phyloP scores from a whole-genome alignment of 2,888 invertebrate species.

The Poecilus cupreus region DNA sequence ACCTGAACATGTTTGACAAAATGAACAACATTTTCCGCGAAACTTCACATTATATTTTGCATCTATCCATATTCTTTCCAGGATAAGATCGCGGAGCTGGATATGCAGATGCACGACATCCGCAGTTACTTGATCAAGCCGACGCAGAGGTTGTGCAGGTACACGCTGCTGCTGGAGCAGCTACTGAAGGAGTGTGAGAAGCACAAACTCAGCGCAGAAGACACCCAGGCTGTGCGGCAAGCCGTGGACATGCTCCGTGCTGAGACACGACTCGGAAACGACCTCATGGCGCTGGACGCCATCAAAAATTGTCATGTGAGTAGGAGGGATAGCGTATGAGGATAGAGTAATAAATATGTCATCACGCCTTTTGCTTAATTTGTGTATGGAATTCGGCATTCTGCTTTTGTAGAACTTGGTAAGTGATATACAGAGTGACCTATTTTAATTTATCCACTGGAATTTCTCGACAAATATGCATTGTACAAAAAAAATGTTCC shows the following conservation, averaged over 20 bases:
- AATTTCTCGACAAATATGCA: too few species aligned
- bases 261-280: conserved; percentile 69
- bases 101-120: not conserved
- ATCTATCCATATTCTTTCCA: too few species aligned
- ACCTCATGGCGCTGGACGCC: conserved; percentile 69
- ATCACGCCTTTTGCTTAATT: too few species aligned
- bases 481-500: too few species aligned
- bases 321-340: not conserved
- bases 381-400: too few species aligned
- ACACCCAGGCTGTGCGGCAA: conserved; percentile 56
- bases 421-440: too few species aligned
- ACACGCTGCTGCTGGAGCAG: conserved; percentile 43
- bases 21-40: too few species aligned
- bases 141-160: conserved; percentile 44
- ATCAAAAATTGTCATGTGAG: conserved; percentile 65
- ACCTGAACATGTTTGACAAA: too few species aligned
- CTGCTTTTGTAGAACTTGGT: too few species aligned
- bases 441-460: too few species aligned
- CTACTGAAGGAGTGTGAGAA: conserved; percentile 49
- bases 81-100: not conserved
- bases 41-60: too few species aligned
- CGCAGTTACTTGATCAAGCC: conserved; percentile 52
- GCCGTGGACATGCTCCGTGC: conserved; percentile 67
- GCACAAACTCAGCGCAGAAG: conserved; percentile 15
- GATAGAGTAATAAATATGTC: too few species aligned